Conservation (phyloP, 2,888 invertebrate genomes). For the Aromia moschata region DNA sequence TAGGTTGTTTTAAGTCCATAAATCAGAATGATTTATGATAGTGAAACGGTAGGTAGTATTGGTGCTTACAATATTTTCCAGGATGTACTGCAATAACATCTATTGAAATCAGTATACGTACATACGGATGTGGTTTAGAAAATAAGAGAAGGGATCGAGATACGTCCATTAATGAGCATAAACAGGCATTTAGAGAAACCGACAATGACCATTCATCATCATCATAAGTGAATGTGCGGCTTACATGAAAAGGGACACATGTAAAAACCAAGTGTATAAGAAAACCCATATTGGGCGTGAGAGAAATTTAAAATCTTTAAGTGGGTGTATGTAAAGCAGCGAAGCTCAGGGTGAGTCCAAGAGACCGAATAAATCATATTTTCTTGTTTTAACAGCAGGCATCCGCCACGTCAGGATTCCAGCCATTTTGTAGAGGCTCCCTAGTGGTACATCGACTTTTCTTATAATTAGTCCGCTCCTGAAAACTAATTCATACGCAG, state of each 20-base stretch:
- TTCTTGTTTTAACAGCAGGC: conserved; percentile 57
- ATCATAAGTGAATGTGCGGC: conserved; percentile 55
- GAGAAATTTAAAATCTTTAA: conserved; percentile 46
- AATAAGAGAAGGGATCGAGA: conserved; percentile 35
- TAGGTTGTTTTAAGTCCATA: conserved; percentile 36
- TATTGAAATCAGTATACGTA: conserved; percentile 25
- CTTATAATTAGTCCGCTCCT: conserved; percentile 59
- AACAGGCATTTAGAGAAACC: conserved; percentile 52
- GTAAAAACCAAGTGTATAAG: conserved; percentile 46
- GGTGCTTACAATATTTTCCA: conserved; percentile 24
- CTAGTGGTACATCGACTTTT: conserved; percentile 53
- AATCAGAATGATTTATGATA: conserved; percentile 39
- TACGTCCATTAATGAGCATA: conserved; percentile 50
- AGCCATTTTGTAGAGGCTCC: conserved; percentile 55
- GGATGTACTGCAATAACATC: conserved; percentile 33
- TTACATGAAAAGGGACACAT: conserved; percentile 52
- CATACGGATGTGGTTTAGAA: conserved; percentile 37
- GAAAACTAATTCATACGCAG: conserved; percentile 58
- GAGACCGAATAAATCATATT: conserved; percentile 53
- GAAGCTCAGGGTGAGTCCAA: conserved; percentile 41
- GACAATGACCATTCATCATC: conserved; percentile 54
- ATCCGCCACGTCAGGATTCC: conserved; percentile 49
- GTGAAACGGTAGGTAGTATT: conserved; percentile 30
- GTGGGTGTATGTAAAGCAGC: conserved; percentile 57
- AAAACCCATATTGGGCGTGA: conserved; percentile 50